phyloP scores from a whole-genome alignment of 2,888 invertebrate genomes.

The Palloptera scutellata region DNA sequence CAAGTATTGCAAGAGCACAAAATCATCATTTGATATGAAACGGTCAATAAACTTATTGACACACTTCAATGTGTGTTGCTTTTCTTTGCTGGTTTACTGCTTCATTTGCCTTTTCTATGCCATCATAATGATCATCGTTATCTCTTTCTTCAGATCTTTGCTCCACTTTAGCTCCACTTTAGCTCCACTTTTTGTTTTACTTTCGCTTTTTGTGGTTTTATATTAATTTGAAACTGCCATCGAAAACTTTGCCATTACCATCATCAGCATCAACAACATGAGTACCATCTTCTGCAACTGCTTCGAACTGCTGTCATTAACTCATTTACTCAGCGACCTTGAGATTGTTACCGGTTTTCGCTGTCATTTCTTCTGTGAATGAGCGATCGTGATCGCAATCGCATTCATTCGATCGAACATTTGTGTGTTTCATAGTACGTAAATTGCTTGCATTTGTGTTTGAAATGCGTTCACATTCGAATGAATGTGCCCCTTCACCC shows the following conservation, averaged over 20 bases:
- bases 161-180: slow-evolving; percentile 1
- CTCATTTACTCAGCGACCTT: slow-evolving; percentile 48
- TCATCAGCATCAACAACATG: not conserved
- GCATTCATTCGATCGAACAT: slow-evolving; percentile 8
- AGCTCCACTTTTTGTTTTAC: too few species aligned
- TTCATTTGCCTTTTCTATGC: too few species aligned
- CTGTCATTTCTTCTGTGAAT: not conserved
- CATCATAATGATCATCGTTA: not conserved
- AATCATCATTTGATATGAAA: slow-evolving; percentile 29
- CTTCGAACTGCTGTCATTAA: slow-evolving; percentile 30
- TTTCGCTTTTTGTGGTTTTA: slow-evolving; percentile 3
- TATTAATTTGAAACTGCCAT: slow-evolving; percentile 24
- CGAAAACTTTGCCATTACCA: slow-evolving; percentile 8
- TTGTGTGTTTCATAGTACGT: slow-evolving; percentile 9
- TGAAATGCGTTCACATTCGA: too few species aligned
- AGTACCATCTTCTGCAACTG: not conserved
- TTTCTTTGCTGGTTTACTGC: not conserved
- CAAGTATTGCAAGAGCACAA: too few species aligned
- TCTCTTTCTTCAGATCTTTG: not conserved
- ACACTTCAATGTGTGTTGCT: slow-evolving; percentile 12
- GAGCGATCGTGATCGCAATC: too few species aligned
- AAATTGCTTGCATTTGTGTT: too few species aligned
- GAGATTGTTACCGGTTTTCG: slow-evolving; percentile 52
- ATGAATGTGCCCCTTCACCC: too few species aligned
- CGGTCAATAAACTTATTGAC: slow-evolving; percentile 54